These are phyloP conservation scores for Mirounga angustirostris DNA, from an alignment of 2,113 vertebrate species.

Conservation along the genomic window DNA sequence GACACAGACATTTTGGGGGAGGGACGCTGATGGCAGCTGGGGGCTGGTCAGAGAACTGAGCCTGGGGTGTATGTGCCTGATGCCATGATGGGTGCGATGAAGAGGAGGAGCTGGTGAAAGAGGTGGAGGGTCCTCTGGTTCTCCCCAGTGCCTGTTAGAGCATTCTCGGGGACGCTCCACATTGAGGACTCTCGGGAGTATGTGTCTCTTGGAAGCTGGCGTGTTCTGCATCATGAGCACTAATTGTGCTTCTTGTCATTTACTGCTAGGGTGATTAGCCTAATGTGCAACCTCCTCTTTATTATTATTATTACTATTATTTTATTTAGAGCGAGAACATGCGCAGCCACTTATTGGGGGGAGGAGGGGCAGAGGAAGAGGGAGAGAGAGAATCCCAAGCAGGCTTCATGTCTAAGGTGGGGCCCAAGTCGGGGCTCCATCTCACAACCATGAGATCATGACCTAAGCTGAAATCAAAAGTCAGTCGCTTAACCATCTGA, in stretches of 20 bases:
- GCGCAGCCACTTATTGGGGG: background rate
- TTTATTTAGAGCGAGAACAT: background rate
- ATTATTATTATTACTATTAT: background rate
- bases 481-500: background rate
- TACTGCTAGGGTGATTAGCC: background rate
- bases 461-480: background rate
- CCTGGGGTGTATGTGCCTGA: background rate
- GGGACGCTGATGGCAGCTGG: rapidly evolving
- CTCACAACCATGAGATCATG: background rate
- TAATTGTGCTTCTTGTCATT: background rate
- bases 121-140: background rate
- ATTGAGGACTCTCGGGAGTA: background rate
- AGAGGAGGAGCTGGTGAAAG: background rate
- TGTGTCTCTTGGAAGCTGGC: background rate
- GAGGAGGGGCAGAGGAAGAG: background rate
- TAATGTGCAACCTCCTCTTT: background rate
- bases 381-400: background rate
- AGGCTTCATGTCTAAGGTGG: background rate
- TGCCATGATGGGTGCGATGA: background rate
- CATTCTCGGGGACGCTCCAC: background rate
- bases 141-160: background rate
- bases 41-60: background rate
- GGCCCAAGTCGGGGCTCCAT: background rate
- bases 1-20: background rate
- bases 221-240: rapidly evolving